phyloP scores from a whole-genome alignment of 2,113 vertebrate genomes.

The Anser brachyrhynchus region DNA sequence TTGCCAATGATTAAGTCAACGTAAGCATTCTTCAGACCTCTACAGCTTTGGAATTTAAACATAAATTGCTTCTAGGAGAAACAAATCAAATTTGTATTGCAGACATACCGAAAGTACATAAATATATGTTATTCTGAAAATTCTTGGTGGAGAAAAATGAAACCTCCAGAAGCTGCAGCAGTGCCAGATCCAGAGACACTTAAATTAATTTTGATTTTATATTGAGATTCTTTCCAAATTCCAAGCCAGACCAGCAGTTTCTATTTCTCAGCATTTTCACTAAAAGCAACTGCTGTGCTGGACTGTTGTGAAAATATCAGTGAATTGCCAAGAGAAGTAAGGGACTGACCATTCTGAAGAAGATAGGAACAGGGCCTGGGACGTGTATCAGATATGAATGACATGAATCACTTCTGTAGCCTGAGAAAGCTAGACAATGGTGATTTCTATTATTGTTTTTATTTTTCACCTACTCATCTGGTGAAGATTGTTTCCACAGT shows the following conservation, averaged over 20 bases:
- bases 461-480: background rate
- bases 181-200: slow-evolving; percentile 62
- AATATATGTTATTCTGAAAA: slow-evolving; percentile 69
- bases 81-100: slow-evolving; percentile 69
- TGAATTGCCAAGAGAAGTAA: background rate
- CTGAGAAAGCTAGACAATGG: background rate
- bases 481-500: background rate
- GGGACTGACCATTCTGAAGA: background rate
- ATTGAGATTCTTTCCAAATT: slow-evolving; percentile 64
- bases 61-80: slow-evolving; percentile 73
- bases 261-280: slow-evolving; percentile 69
- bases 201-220: slow-evolving; percentile 71
- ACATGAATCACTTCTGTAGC: background rate
- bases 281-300: slow-evolving; percentile 63
- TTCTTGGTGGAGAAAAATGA: slow-evolving; percentile 68
- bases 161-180: slow-evolving; percentile 40
- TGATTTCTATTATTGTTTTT: background rate
- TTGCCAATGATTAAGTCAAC: slow-evolving; percentile 55
- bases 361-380: background rate
- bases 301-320: background rate
- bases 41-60: slow-evolving; percentile 66
- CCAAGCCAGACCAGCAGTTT: slow-evolving; percentile 50
- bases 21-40: slow-evolving; percentile 63
- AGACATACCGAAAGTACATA: slow-evolving; percentile 62
- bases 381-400: background rate